These are phyloP conservation scores for Progne subis DNA, from an alignment of 2,113 vertebrate genomes.

Conservation along the genomic window DNA sequence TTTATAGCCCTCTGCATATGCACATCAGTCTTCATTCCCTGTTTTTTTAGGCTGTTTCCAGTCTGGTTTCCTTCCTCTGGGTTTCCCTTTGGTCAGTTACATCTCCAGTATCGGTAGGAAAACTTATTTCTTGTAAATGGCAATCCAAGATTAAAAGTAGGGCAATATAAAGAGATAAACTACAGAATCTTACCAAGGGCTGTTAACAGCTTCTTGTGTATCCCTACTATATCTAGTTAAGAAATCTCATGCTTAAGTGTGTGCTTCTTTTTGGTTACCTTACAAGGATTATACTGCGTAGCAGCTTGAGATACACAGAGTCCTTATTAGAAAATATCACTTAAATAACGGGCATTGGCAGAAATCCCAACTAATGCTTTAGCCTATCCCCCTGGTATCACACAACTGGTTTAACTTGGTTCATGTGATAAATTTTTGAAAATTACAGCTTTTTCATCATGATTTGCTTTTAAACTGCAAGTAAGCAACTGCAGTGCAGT, in stretches of 20 bases:
- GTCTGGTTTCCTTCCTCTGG: background rate
- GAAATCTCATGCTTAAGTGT: background rate
- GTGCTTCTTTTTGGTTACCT: conserved; percentile 3
- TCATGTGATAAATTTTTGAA: background rate
- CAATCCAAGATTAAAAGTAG: background rate
- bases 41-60: background rate
- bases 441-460: background rate
- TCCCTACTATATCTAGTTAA: conserved; percentile 16
- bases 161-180: background rate
- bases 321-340: conserved; percentile 5
- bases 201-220: background rate
- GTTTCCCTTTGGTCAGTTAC: background rate
- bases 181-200: background rate
- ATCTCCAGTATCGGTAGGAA: background rate
- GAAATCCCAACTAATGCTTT: background rate
- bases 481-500: background rate
- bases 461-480: background rate
- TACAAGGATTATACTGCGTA: conserved; percentile 4
- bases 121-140: background rate
- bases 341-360: conserved; percentile 2
- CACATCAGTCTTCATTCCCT: background rate
- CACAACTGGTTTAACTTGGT: background rate
- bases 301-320: background rate
- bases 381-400: background rate
- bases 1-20: background rate